These are phyloP conservation scores for Tachina lurida DNA, from an alignment of 2,888 invertebrate species.

Conservation along the genomic window DNA sequence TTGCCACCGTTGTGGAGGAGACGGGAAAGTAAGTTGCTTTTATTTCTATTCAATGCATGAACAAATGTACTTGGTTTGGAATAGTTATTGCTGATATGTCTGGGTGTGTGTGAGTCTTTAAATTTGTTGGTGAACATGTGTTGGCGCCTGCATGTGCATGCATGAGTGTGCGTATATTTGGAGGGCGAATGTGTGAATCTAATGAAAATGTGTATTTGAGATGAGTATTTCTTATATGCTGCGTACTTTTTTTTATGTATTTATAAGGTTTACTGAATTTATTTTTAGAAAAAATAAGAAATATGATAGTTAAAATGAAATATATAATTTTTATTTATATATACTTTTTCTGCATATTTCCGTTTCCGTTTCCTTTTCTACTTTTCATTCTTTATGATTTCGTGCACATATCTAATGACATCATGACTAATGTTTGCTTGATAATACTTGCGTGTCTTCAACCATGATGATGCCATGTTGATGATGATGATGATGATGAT, in stretches of 20 bases:
- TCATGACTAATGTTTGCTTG: slow-evolving; percentile 36
- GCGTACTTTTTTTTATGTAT: too few relatives aligned
- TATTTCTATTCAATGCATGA: slow-evolving; percentile 24
- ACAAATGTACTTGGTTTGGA: not conserved
- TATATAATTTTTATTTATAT: slow-evolving; percentile 24
- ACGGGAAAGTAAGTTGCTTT: slow-evolving; percentile 88
- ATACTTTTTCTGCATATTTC: slow-evolving; percentile 34
- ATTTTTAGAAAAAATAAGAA: not conserved
- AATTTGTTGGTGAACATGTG: not conserved
- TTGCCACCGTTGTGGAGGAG: slow-evolving; percentile 94
- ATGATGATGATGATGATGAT: not conserved
- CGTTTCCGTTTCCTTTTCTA: slow-evolving; percentile 31
- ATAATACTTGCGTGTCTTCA: not conserved
- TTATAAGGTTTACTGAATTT: not conserved
- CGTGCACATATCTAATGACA: slow-evolving; percentile 31
- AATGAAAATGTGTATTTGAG: slow-evolving; percentile 15
- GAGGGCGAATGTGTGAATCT: not conserved
- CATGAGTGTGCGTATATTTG: not conserved
- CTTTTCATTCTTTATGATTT: slow-evolving; percentile 35
- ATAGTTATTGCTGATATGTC: not conserved
- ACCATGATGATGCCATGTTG: not conserved
- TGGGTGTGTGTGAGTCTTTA: not conserved
- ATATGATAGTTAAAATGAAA: not conserved
- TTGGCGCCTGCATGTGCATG: not conserved
- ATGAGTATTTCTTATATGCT: slow-evolving; percentile 9